Conservation (phyloP, 2,888 invertebrate species). For the Drosophila merina region DNA sequence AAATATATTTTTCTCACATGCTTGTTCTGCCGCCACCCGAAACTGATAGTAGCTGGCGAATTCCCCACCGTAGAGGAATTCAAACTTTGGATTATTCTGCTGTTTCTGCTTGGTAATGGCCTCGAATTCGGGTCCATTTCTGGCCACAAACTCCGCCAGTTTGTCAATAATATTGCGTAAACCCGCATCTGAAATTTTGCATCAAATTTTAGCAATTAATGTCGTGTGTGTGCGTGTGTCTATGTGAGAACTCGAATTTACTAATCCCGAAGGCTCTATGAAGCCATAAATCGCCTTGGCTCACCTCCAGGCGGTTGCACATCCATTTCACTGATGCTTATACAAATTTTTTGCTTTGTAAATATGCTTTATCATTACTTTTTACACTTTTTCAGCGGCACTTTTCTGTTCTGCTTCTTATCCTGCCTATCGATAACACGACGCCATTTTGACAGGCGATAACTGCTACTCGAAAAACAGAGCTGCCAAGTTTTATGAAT, state of each 20-base stretch:
- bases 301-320: slow-evolving; percentile 69
- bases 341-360: slow-evolving; percentile 50
- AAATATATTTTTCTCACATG: slow-evolving; percentile 87
- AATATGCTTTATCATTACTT: slow-evolving; percentile 41
- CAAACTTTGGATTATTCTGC: slow-evolving; percentile 98
- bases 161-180: slow-evolving; percentile 99
- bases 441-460: slow-evolving; percentile 61
- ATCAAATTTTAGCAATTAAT: slow-evolving; percentile 35
- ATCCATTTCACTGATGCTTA: slow-evolving; percentile 52
- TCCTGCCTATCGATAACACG: slow-evolving; percentile 41
- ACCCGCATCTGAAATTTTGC: slow-evolving; percentile 89
- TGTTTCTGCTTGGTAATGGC: slow-evolving; percentile 99
- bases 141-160: slow-evolving; percentile 98
- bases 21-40: slow-evolving; percentile 97
- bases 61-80: slow-evolving; percentile 98
- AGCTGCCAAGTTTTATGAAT: neutral
- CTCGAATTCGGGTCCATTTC: slow-evolving; percentile 99
- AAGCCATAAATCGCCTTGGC: neutral
- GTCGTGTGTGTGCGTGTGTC: slow-evolving; percentile 17
- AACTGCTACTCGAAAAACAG: neutral
- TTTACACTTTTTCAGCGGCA: slow-evolving; percentile 54
- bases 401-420: slow-evolving; percentile 54
- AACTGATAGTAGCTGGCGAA: slow-evolving; percentile 98
- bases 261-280: neutral
- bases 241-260: neutral